phyloP scores from a whole-genome alignment of 2,113 vertebrate genomes.

The Prunella himalayana region DNA sequence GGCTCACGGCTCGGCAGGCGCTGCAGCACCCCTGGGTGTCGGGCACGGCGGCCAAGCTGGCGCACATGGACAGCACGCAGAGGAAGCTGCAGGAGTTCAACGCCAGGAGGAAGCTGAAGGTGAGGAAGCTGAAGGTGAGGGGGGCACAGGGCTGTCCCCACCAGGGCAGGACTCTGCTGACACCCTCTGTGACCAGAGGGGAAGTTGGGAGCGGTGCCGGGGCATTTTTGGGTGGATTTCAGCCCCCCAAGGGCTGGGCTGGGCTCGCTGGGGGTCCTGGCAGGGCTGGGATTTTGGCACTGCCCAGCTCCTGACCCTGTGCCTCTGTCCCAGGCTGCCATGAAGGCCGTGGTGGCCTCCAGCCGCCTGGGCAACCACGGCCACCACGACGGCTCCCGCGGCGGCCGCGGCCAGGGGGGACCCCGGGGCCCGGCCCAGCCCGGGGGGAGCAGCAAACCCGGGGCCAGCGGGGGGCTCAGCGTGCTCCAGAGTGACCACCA shows the following conservation, averaged over 20 bases:
- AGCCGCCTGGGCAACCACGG: slow-evolving; percentile 71
- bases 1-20: slow-evolving; percentile 79
- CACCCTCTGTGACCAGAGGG: fast-evolving
- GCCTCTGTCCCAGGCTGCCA: slow-evolving; percentile 75
- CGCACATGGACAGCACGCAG: slow-evolving; percentile 89
- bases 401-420: slow-evolving; percentile 38
- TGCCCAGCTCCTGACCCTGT: background rate
- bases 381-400: slow-evolving; percentile 77
- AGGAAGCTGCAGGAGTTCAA: slow-evolving; percentile 89
- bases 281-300: background rate
- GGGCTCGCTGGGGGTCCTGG: no score
- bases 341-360: slow-evolving; percentile 86
- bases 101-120: slow-evolving; percentile 86
- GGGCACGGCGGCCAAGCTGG: slow-evolving; percentile 83
- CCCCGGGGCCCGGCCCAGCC: background rate
- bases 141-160: background rate
- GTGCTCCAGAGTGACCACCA: background rate
- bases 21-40: slow-evolving; percentile 88
- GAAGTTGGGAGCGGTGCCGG: background rate
- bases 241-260: background rate
- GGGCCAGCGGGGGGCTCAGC: no score
- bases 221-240: background rate
- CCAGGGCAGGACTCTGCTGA: background rate
- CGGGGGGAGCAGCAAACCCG: fast-evolving
- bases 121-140: background rate